A percentile compares a stretch with the other conserved stretches of the same genome.
Conservation (phyloP, 2,888 invertebrate genomes). For the Drosophila yooni region DNA sequence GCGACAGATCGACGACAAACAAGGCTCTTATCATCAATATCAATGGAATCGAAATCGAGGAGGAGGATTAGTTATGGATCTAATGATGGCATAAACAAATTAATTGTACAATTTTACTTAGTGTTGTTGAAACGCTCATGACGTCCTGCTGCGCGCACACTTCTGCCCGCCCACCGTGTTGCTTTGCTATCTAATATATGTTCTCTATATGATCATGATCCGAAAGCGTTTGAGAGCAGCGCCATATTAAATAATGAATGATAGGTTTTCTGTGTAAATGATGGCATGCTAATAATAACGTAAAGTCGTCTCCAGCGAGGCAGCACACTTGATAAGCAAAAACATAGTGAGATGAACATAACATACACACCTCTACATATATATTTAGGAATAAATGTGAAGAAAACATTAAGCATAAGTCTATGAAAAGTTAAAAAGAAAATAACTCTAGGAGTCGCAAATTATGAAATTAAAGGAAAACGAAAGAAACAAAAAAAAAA, state of each 20-base stretch:
- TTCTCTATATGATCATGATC: conserved; percentile 35
- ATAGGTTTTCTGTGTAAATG: conserved; percentile 69
- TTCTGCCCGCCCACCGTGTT: conserved; percentile 68
- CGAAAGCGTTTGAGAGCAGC: conserved; percentile 46
- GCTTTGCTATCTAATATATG: conserved; percentile 47
- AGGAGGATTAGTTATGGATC: conserved; percentile 54
- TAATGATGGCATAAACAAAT: conserved; percentile 65
- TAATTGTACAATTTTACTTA: conserved; percentile 81
- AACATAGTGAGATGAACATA: conserved; percentile 35
- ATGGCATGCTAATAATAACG: conserved; percentile 47
- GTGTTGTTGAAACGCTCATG: conserved; percentile 78
- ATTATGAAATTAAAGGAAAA: conserved; percentile 69
- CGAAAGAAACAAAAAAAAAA: conserved; percentile 52
- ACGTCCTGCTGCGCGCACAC: conserved; percentile 75
- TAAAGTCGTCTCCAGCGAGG: conserved; percentile 36
- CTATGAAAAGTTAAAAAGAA: conserved; percentile 66
- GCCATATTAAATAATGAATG: conserved; percentile 40
- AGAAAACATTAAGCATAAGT: conserved; percentile 73
- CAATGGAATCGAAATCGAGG: conserved; percentile 44
- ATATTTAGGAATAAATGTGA: conserved; percentile 78
- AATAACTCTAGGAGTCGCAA: conserved; percentile 70
- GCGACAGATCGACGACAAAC: conserved; percentile 70
- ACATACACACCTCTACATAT: conserved; percentile 70
- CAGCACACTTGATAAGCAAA: conserved; percentile 51
- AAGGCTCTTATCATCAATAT: conserved; percentile 70